These are phyloP conservation scores for Volucella inflata DNA, from an alignment of 2,888 invertebrate species.

Conservation along the genomic window DNA sequence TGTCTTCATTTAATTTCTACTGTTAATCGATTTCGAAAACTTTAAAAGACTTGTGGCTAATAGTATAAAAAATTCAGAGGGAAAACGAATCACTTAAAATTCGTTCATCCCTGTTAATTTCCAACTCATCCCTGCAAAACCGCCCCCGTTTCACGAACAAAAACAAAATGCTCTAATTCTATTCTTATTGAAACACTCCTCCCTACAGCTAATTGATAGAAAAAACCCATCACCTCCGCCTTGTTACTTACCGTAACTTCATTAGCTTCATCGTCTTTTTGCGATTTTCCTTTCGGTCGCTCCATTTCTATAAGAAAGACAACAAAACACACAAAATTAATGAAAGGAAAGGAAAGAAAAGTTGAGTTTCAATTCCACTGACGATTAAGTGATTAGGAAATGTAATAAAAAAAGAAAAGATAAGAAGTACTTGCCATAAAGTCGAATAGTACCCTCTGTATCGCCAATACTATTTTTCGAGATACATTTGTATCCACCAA, in stretches of 20 bases:
- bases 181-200: slow-evolving; percentile 63
- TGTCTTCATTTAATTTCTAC: too few species aligned
- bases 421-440: slow-evolving; percentile 89
- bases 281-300: slow-evolving; percentile 82
- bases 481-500: slow-evolving; percentile 95
- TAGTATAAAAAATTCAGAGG: slow-evolving; percentile 24
- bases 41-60: not conserved
- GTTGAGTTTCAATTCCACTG: slow-evolving; percentile 69
- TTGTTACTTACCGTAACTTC: slow-evolving; percentile 82
- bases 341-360: slow-evolving; percentile 22
- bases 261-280: slow-evolving; percentile 84
- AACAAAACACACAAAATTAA: slow-evolving; percentile 30
- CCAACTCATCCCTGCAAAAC: slow-evolving; percentile 8
- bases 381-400: slow-evolving; percentile 64
- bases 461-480: slow-evolving; percentile 96
- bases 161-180: slow-evolving; percentile 61
- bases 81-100: slow-evolving; percentile 30
- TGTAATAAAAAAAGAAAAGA: slow-evolving; percentile 15
- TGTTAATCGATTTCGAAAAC: not conserved
- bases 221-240: slow-evolving; percentile 10
- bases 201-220: slow-evolving; percentile 45
- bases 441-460: slow-evolving; percentile 93
- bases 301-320: slow-evolving; percentile 81
- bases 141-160: not conserved
- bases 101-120: slow-evolving; percentile 48